Evolutionary conservation across 1,140 invertebrate genomes (phyloP), one percentile per base, ranked within the genome.

Genomic region (Rhyacophila brunnea): DNA sequence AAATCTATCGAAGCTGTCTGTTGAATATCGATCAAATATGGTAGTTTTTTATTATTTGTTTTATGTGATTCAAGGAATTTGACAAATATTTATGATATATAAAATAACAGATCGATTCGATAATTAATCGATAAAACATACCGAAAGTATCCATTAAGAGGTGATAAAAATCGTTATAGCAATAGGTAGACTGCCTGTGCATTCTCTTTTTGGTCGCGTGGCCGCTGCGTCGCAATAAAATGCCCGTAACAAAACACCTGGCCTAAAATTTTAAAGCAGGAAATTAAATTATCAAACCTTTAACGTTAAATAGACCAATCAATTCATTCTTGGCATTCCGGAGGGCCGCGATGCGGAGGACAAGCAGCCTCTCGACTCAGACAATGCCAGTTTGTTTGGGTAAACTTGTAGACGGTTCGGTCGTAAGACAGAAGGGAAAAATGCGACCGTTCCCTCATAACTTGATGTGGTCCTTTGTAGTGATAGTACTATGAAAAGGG

Each of bases 241-340:
- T 44, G 32, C 43, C 52, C 43, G 23, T 18, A 7, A 11, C n/a
- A 23, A 17, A 15, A 49, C 54, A 57, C 54, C 54, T 57, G 54
- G 54, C 54, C 53, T 18, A 18, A 48, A 57, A 48, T 57, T 57
- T 57, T 42, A 40, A 53, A 47, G 44, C 45, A 56, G 46, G 53
- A 58, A 62, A 62, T 62, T 62, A 62, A 62, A 62, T 62, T 52
- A 62, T 58, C 60, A 62, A 62, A 44, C 60, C 20, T 45, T 58
- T 40, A 62, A 53, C 54, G 52, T 58, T 58, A 57, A 58, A 62
- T 57, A 62, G 60, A 53, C 48, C 60, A 62, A 62, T 62, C 60
- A 62, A 53, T 57, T 54, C 60, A 62, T 62, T 62, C 54, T 49
- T 38, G 28, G 44, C 13, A 62, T 62, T 62, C 60, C 34, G 13